A percentile compares a stretch with the other conserved stretches of the same genome.
phyloP scores from a whole-genome alignment of 2,797 vertebrate species.

The Heterohyrax brucei region DNA sequence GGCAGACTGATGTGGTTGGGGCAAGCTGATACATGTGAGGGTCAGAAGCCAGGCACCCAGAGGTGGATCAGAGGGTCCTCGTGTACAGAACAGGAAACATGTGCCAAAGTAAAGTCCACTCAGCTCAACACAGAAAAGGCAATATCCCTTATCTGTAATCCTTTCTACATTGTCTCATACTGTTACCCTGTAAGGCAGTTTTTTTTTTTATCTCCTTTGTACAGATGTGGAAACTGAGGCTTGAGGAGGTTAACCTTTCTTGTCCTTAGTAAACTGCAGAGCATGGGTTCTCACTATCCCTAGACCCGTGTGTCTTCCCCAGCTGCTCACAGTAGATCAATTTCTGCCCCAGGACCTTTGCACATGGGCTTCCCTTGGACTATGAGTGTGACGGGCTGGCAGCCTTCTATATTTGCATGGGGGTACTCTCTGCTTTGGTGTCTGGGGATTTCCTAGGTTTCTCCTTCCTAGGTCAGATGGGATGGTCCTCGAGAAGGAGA shows the following conservation, averaged over 20 bases:
- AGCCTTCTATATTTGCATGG: neutral
- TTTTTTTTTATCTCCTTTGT: neutral
- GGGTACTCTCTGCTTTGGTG: neutral
- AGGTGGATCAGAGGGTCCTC: neutral
- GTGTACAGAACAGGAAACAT: neutral
- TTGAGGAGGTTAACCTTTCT: no score
- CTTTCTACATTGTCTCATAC: neutral
- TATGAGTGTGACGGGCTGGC: neutral
- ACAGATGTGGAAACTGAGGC: neutral
- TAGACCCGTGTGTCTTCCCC: neutral
- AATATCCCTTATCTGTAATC: neutral
- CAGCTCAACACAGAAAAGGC: rapidly evolving
- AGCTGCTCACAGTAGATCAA: neutral
- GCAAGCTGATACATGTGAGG: neutral
- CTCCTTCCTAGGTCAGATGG: neutral
- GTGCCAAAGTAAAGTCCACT: neutral
- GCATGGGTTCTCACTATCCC: neutral
- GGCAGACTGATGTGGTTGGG: neutral
- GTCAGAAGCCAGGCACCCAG: neutral
- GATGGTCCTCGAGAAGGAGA: neutral
- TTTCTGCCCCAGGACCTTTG: neutral
- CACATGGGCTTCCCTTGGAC: neutral
- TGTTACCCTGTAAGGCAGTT: rapidly evolving
- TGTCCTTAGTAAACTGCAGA: neutral
- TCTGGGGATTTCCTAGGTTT: neutral